Base-by-base conservation (phyloP, 1,140 invertebrate species). In the Drosophila dunni region DNA sequence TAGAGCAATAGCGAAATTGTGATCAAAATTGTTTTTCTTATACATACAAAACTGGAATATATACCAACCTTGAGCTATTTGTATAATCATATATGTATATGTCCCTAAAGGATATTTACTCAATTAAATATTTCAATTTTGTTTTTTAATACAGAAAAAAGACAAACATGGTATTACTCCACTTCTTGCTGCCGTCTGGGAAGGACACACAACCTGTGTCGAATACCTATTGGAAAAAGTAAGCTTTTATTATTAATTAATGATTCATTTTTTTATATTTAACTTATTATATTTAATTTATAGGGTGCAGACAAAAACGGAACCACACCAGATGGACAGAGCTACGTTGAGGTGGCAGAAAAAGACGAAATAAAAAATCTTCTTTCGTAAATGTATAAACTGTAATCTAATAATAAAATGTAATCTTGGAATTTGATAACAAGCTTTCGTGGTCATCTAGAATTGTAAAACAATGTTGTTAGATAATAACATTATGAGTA, bases 131-230 rank as follows among this genome's bases (percentile, higher is more conserved):
- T 51, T 50, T 11, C 3, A 29, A 62, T 54, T 38, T 54, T 38
- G 1, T 38, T 51, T 48, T 70, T 29, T 53, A 48, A 9, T 42
- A 46, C 20, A 91, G 89, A 81, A 61, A 65, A 79, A 95, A 92
- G 98, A 99, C 92, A 98, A 98, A 93, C 97, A 98, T 95, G 98
- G 97, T 7, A 98, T 99, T 73, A 97, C 96, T 64, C 96, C 97
- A 17, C 93, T 99, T 42, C 92, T 99, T 76, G 97, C 98, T 74
- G 98, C 98, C 69, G 98, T 99, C 84, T 99, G 97, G 97, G 98
- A 99, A 93, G 97, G 97, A 53, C 98, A 99, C 91, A 97, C 96
- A 56, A 95, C 96, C 61, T 98, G 97, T 94, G 97, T 99, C 17
- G 96, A 97, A 93, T 93, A 97, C 58, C 93, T 99, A 68, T 86